Evolutionary conservation across 2,797 vertebrate species (phyloP), one percentile per base, ranked within the genome.

Genomic region (Onychomys leucogaster): DNA sequence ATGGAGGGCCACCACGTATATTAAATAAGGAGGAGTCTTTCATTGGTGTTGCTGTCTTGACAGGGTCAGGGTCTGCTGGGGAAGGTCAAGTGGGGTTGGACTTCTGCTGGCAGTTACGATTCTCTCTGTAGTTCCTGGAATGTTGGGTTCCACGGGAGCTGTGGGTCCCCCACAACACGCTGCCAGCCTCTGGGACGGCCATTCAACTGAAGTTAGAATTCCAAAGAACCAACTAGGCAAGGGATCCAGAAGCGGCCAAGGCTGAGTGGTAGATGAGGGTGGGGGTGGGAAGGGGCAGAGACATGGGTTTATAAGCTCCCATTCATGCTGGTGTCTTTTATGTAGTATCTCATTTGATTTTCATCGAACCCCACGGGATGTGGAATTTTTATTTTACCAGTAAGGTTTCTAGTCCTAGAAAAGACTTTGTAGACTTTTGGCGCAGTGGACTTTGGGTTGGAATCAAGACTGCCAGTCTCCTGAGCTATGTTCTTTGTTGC

Each of bases 161-260:
- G 13, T 7, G 63, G 55, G 19, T 65, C 0, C 37, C 6, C 29
- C 16, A n/a, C 14, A 25, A 69, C 0, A 2, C 1, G 23, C 69
- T 71, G 52, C 23, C 52, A 32, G 43, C 21, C 43, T 29, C 21
- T 0, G 49, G 41, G 32, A 73, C 9, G 25, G n/a, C 10, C 69
- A 13, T 89, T 57, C 10, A 2, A 13, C 32, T 57, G 77, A 63
- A 37, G 80, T 8, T 4, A 19, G 67, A 43, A 32, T 23, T 63
- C 71, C 14, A 59, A 46, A 92, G 46, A 34, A 27, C 29, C 23
- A 57, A 3, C 16, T 3, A 32, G 41, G 29, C 25, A 61, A 55
- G 27, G 2, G 7, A 7, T 27, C 1, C 21, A 78, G 55, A 91
- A 89, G 49, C 11, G 76, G 3, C 46, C 41, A 69, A 71, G 55